These are phyloP conservation scores for Phocoena phocoena DNA, from an alignment of 2,113 vertebrate genomes.

Conservation along the genomic window DNA sequence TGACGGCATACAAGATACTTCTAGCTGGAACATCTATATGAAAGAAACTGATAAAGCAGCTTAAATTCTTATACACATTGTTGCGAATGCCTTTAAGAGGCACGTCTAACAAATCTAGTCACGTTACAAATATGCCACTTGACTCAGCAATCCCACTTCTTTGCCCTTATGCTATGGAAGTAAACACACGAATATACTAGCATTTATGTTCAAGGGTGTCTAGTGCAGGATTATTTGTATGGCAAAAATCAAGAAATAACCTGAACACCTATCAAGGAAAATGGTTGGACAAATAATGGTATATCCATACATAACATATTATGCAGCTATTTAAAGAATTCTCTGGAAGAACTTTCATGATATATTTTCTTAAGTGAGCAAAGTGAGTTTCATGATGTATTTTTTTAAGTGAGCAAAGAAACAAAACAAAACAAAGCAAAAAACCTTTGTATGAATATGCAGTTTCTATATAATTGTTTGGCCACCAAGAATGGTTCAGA, in stretches of 20 bases:
- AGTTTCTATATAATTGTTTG: not conserved
- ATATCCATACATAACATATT: not conserved
- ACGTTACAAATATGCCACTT: rapidly evolving
- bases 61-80: not conserved
- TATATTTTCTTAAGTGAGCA: not conserved
- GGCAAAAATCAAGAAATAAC: not conserved
- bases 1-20: not conserved
- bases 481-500: not conserved
- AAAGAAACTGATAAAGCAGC: not conserved
- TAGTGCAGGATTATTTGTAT: rapidly evolving
- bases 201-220: rapidly evolving
- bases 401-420: not conserved
- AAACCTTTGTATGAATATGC: not conserved
- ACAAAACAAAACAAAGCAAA: not conserved
- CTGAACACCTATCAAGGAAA: not conserved
- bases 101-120: rapidly evolving
- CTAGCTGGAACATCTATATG: not conserved
- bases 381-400: not conserved
- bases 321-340: not conserved
- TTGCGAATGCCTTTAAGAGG: not conserved
- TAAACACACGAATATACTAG: rapidly evolving
- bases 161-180: rapidly evolving
- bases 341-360: not conserved
- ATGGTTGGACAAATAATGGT: not conserved
- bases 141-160: no score